Percentiles rank a stretch among this genome's conserved stretches.
These are phyloP conservation scores for Zaprionus camerounensis DNA, from an alignment of 1,140 invertebrate genomes.

Conservation along the genomic window DNA sequence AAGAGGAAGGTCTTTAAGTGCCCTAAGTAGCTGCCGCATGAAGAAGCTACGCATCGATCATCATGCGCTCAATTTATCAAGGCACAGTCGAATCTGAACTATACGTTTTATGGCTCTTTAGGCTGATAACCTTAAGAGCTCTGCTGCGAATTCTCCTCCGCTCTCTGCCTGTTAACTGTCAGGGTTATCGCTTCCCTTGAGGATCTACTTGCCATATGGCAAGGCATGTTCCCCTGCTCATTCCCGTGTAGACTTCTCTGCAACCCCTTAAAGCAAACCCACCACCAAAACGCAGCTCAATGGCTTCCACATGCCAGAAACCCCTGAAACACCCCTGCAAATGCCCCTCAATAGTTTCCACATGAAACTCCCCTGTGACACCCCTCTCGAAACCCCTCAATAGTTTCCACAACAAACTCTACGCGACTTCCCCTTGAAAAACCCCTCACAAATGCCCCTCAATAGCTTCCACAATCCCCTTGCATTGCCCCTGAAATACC, in stretches of 20 bases:
- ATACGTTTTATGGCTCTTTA: conserved; percentile 9
- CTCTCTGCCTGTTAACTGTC: not conserved
- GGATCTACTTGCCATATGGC: not conserved
- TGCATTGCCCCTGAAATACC: conserved; percentile 21
- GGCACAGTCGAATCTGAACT: conserved; percentile 9
- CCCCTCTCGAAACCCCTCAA: conserved; percentile 24
- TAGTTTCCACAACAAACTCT: conserved; percentile 5
- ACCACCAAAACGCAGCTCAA: conserved; percentile 31
- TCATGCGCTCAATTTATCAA: conserved; percentile 53
- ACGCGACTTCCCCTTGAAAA: not conserved
- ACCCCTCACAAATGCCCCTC: conserved; percentile 37
- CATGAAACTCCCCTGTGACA: conserved; percentile 23
- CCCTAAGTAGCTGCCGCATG: conserved; percentile 41
- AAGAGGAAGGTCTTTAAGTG: conserved; percentile 36
- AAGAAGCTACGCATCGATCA: conserved; percentile 56
- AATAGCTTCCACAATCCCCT: conserved; percentile 11
- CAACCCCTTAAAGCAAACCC: conserved; percentile 45
- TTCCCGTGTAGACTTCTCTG: conserved; percentile 16
- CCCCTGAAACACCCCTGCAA: not conserved
- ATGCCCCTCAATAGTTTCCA: conserved; percentile 39
- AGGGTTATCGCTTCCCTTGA: not conserved
- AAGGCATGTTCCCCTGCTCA: not conserved
- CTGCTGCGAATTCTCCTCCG: no score
- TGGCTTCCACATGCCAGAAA: not conserved
- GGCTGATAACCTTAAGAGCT: not conserved